Evolutionary conservation across 2,797 vertebrate species (phyloP).

Genomic region (Rhyacichthys aspro): DNA sequence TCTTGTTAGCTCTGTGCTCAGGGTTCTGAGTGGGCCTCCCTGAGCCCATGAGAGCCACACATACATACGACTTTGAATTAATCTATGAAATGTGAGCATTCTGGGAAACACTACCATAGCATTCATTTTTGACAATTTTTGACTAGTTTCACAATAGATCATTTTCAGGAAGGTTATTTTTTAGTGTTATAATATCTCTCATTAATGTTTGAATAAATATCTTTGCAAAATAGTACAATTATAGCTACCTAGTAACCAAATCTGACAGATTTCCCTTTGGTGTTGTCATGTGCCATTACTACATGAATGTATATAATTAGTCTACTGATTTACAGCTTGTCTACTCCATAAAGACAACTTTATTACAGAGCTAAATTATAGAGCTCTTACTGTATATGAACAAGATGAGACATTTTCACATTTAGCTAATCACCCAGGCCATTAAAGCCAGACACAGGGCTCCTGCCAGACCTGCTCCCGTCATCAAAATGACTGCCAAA

Average conservation of each 20-base stretch:
- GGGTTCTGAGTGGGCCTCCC: slow-evolving; percentile 28
- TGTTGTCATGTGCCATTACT: slow-evolving; percentile 17
- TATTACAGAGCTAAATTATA: slow-evolving; percentile 56
- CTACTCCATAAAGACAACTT: slow-evolving; percentile 58
- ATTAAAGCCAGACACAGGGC: slow-evolving; percentile 65
- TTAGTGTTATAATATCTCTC: background rate
- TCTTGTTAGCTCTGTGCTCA: slow-evolving; percentile 57
- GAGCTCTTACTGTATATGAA: slow-evolving; percentile 53
- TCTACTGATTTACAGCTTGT: slow-evolving; percentile 50
- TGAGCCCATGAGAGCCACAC: slow-evolving; percentile 18
- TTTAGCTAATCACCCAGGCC: slow-evolving; percentile 70
- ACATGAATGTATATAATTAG: slow-evolving; percentile 7
- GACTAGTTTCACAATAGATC: background rate
- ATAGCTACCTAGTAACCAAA: slow-evolving; percentile 7
- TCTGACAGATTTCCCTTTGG: slow-evolving; percentile 22
- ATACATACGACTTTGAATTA: background rate
- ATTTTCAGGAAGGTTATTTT: background rate
- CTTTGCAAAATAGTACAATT: background rate
- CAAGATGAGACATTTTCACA: slow-evolving; percentile 55
- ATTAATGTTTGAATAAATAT: background rate
- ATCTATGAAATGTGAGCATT: slow-evolving; percentile 1
- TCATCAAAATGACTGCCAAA: slow-evolving; percentile 48
- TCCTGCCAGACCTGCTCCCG: slow-evolving; percentile 54
- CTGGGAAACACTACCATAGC: background rate
- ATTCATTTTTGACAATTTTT: background rate